These are phyloP conservation scores for Corythoichthys intestinalis DNA, from an alignment of 2,113 vertebrate genomes.

Conservation along the genomic window DNA sequence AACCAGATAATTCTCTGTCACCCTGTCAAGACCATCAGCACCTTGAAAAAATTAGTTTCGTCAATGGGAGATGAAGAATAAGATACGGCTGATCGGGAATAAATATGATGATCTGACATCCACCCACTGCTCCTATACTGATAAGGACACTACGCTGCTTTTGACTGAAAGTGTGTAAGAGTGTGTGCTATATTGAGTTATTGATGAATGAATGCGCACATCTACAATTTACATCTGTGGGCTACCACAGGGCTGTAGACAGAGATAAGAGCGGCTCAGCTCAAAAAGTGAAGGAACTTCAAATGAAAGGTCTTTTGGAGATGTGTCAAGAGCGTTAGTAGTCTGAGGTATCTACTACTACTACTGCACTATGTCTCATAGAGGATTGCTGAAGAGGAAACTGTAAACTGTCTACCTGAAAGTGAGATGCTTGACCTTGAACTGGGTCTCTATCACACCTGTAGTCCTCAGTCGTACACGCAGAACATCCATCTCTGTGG, in stretches of 20 bases:
- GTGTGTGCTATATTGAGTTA: slow-evolving; percentile 38
- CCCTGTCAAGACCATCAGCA: slow-evolving; percentile 5
- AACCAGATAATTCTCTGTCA: slow-evolving; percentile 20
- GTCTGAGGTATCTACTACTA: not conserved
- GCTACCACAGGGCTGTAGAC: slow-evolving; percentile 30
- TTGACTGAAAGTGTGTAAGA: slow-evolving; percentile 11
- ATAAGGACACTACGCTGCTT: slow-evolving; percentile 38
- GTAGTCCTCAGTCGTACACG: slow-evolving; percentile 72
- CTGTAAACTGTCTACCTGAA: slow-evolving; percentile 66
- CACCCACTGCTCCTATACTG: slow-evolving; percentile 49
- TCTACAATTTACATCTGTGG: slow-evolving; percentile 27
- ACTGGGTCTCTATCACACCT: slow-evolving; percentile 76
- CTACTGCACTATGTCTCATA: not conserved
- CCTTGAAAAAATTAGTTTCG: slow-evolving; percentile 29
- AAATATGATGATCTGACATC: slow-evolving; percentile 39
- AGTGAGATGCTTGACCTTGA: slow-evolving; percentile 71
- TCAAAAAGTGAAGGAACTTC: slow-evolving; percentile 11
- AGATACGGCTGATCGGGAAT: slow-evolving; percentile 41
- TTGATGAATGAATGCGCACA: slow-evolving; percentile 25
- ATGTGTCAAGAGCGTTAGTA: not conserved
- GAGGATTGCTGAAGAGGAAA: not conserved
- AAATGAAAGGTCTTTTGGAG: not conserved
- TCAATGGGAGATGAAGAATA: slow-evolving; percentile 20
- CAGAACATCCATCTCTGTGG: slow-evolving; percentile 72
- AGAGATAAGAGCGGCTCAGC: slow-evolving; percentile 42